Conservation (phyloP, 1,140 invertebrate species). For the Maconellicoccus hirsutus region DNA sequence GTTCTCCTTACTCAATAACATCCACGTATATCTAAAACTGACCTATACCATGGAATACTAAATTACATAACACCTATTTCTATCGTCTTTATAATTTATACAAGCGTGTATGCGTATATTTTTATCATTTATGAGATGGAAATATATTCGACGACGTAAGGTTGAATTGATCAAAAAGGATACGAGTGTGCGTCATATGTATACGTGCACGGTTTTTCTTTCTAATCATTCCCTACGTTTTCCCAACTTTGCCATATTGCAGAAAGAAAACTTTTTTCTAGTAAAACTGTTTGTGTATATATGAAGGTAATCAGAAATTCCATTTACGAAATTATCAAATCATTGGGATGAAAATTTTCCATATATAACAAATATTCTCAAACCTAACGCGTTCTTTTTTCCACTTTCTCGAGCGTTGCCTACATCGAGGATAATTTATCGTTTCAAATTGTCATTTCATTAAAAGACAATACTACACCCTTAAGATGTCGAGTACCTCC, state of each 20-base stretch:
- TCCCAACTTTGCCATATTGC: constrained; percentile 1
- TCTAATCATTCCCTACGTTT: not conserved
- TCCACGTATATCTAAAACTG: no score
- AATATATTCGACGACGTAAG: not conserved
- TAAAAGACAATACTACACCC: not conserved
- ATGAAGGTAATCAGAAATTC: constrained; percentile 4
- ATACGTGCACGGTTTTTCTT: not conserved
- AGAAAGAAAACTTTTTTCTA: not conserved
- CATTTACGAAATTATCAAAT: constrained; percentile 5
- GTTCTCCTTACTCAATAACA: no score
- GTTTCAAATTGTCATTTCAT: not conserved
- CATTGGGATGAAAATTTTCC: not conserved
- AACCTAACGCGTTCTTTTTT: not conserved
- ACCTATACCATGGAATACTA: no score
- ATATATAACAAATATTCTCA: not conserved
- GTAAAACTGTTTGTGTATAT: not conserved
- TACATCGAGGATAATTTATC: not conserved
- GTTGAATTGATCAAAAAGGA: not conserved
- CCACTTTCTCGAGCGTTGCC: not conserved
- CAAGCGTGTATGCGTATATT: not conserved
- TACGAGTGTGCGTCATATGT: not conserved
- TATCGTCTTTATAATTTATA: not conserved
- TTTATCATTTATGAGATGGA: not conserved
- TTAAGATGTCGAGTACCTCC: no score
- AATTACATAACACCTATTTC: no score